Evolutionary conservation across 2,888 invertebrate species (phyloP).

Genomic region (Tryphoninae sp.): DNA sequence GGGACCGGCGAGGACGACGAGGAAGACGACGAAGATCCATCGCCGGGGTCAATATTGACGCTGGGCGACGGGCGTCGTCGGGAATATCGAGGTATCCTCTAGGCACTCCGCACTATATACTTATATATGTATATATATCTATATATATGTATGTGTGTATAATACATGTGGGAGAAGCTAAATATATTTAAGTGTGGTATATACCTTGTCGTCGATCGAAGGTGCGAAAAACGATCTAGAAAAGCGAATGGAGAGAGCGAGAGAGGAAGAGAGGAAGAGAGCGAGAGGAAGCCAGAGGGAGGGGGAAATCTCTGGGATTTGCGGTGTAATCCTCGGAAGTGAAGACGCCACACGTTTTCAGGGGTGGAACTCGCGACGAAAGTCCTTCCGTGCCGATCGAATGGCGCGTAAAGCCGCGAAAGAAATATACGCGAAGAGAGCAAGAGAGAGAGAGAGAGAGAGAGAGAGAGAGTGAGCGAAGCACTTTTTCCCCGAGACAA

Average conservation of each 20-base stretch:
- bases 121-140: not conserved
- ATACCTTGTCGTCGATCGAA: conserved; percentile 9
- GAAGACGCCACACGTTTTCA: conserved; percentile 30
- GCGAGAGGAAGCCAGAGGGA: conserved; percentile 26
- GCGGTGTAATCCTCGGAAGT: conserved; percentile 22
- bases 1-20: conserved; percentile 48
- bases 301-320: not conserved
- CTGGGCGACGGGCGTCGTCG: conserved; percentile 55
- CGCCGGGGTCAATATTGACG: conserved; percentile 67
- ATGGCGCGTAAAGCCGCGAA: not conserved
- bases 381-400: not conserved
- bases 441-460: not conserved
- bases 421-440: not conserved
- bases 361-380: conserved; percentile 26
- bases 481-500: not conserved
- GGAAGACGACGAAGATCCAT: conserved; percentile 65
- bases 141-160: not conserved
- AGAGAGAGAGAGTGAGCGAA: not conserved
- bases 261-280: conserved; percentile 35
- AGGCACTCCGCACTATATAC: conserved; percentile 9
- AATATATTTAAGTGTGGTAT: not conserved
- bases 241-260: conserved; percentile 18
- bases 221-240: conserved; percentile 29
- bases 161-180: not conserved
- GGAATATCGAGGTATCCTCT: conserved; percentile 59